Conservation (phyloP, 2,888 invertebrate species). For the Drosophila monieri region DNA sequence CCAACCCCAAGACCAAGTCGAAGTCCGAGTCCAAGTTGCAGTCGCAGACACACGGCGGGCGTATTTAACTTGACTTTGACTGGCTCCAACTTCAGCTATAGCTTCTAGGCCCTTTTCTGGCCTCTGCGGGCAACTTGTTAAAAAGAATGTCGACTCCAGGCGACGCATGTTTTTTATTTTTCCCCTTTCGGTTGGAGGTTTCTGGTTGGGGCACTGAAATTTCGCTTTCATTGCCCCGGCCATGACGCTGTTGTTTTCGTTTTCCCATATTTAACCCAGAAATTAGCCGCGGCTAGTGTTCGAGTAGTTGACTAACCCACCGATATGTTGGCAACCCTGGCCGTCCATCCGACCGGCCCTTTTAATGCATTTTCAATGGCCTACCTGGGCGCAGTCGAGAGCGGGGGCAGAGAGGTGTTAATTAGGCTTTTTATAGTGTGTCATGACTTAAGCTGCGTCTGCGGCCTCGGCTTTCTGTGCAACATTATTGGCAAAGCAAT, state of each 20-base stretch:
- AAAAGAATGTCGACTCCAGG: slow-evolving; percentile 75
- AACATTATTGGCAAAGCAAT: slow-evolving; percentile 41
- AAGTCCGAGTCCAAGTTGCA: background rate
- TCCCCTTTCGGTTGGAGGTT: slow-evolving; percentile 7
- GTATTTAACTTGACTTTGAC: slow-evolving; percentile 76
- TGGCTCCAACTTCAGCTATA: slow-evolving; percentile 18
- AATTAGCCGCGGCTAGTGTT: slow-evolving; percentile 61
- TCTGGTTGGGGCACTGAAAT: slow-evolving; percentile 46
- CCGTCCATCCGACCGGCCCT: slow-evolving; percentile 17
- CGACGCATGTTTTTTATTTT: slow-evolving; percentile 65
- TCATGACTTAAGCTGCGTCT: slow-evolving; percentile 34
- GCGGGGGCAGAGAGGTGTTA: slow-evolving; percentile 58
- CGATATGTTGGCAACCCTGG: background rate
- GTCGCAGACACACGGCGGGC: slow-evolving; percentile 67
- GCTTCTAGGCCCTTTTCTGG: slow-evolving; percentile 60
- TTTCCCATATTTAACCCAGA: slow-evolving; percentile 74
- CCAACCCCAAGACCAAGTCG: background rate
- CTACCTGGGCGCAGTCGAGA: slow-evolving; percentile 15
- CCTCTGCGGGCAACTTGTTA: slow-evolving; percentile 70
- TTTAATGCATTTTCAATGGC: slow-evolving; percentile 58
- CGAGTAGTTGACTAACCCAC: background rate
- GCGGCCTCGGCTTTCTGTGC: slow-evolving; percentile 12
- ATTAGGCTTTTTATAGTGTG: slow-evolving; percentile 61
- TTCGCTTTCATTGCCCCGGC: slow-evolving; percentile 74
- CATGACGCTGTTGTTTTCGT: slow-evolving; percentile 60